Percentiles rank a stretch among this genome's conserved stretches.
phyloP scores from a whole-genome alignment of 1,140 invertebrate genomes.

The Drosophila repletoides region DNA sequence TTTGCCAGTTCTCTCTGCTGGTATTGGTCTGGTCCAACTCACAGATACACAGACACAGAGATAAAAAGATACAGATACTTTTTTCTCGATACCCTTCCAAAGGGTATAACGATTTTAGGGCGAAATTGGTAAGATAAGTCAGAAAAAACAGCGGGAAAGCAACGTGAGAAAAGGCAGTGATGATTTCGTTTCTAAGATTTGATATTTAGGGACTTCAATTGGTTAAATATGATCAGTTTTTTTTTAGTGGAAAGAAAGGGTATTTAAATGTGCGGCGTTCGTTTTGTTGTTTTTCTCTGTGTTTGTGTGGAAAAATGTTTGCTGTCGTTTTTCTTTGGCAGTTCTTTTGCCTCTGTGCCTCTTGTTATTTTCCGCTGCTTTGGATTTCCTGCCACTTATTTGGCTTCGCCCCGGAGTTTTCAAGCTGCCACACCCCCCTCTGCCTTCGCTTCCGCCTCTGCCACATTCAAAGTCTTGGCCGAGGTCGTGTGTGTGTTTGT shows the following conservation, averaged over 20 bases:
- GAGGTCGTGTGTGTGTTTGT: slow-evolving; percentile 48
- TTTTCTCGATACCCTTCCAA: too few relatives aligned
- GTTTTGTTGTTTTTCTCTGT: slow-evolving; percentile 3
- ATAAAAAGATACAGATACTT: slow-evolving; percentile 16
- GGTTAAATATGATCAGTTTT: too few relatives aligned
- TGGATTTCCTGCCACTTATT: slow-evolving; percentile 47
- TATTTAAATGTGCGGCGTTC: too few relatives aligned
- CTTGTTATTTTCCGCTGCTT: slow-evolving; percentile 60
- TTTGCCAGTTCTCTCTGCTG: slow-evolving; percentile 1
- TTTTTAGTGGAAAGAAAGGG: too few relatives aligned
- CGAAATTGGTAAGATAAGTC: too few relatives aligned
- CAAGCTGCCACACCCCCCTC: not conserved
- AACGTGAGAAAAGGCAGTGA: too few relatives aligned
- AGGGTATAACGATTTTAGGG: too few relatives aligned
- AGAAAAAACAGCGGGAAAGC: too few relatives aligned
- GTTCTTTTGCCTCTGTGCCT: slow-evolving; percentile 36
- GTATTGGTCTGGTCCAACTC: not conserved
- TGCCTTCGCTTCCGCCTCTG: too few relatives aligned
- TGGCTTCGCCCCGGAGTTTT: slow-evolving; percentile 52
- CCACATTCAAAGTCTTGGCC: slow-evolving; percentile 63
- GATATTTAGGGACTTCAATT: too few relatives aligned
- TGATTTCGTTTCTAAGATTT: too few relatives aligned
- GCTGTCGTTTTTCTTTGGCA: slow-evolving; percentile 52
- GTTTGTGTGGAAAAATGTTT: slow-evolving; percentile 16
- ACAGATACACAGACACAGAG: slow-evolving; percentile 17